Conservation (phyloP, 2,113 vertebrate species). For the Numida meleagris region DNA sequence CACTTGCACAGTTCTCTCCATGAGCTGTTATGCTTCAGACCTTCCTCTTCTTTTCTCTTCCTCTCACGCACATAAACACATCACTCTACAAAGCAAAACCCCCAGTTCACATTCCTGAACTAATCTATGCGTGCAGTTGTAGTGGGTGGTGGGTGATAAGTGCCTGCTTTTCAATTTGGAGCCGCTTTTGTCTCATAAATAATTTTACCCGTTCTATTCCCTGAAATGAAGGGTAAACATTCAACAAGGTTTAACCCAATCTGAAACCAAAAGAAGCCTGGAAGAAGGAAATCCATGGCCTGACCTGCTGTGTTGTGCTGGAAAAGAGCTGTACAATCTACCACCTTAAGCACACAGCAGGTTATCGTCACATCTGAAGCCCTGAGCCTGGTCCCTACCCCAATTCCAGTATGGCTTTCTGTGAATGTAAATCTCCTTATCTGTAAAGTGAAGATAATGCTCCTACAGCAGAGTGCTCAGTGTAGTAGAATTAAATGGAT, state of each 20-base stretch:
- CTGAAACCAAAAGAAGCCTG: neutral
- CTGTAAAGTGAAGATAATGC: constrained; percentile 17
- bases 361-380: neutral
- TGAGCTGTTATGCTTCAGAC: neutral
- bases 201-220: neutral
- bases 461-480: neutral
- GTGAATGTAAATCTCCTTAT: constrained; percentile 37
- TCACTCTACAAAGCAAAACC: neutral
- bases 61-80: neutral
- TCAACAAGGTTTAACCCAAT: neutral
- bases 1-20: neutral
- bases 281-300: neutral
- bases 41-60: neutral
- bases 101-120: neutral
- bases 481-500: constrained; percentile 23
- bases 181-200: neutral
- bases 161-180: neutral
- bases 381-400: neutral
- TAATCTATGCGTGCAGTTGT: neutral
- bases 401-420: neutral
- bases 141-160: neutral
- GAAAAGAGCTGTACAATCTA: neutral
- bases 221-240: neutral
- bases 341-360: neutral
- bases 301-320: neutral